phyloP scores from a whole-genome alignment of 2,113 vertebrate species.

The Seriola rivoliana region DNA sequence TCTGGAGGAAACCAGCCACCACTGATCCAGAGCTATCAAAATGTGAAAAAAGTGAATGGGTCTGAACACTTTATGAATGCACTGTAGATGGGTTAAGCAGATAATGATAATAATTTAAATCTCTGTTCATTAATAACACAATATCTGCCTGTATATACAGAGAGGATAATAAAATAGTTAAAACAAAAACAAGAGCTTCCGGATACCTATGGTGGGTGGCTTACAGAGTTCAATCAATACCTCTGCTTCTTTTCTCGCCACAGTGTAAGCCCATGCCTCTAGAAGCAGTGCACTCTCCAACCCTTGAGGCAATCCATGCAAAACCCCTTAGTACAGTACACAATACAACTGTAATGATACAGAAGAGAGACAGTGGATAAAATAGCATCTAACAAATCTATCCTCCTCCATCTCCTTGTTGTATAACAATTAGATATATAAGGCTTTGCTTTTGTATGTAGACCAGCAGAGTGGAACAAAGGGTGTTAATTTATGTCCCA shows the following conservation, averaged over 20 bases:
- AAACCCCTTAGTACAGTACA: conserved; percentile 11
- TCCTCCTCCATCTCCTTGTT: neutral
- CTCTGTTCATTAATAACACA: neutral
- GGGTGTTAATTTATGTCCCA: conserved; percentile 19
- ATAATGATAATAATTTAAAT: conserved; percentile 20
- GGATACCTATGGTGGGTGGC: conserved; percentile 23
- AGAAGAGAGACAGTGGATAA: conserved; percentile 32
- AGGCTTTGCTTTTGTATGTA: neutral
- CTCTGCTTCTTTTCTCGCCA: conserved; percentile 29
- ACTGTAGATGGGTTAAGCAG: neutral
- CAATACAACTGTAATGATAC: conserved; percentile 30
- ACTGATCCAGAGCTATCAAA: no score
- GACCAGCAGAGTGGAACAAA: neutral
- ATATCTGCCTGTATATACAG: neutral
- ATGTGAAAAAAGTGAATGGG: no score
- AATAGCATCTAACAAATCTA: conserved; percentile 32
- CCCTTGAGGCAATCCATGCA: conserved; percentile 47
- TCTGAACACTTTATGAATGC: no score
- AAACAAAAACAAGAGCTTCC: conserved; percentile 25
- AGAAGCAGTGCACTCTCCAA: conserved; percentile 45
- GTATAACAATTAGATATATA: conserved; percentile 33
- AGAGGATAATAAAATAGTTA: neutral
- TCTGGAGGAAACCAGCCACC: no score
- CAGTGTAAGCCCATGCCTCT: conserved; percentile 19
- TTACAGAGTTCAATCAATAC: conserved; percentile 57